Percentiles rank a stretch among this genome's conserved stretches.
Conservation (phyloP, 2,888 invertebrate species). For the Morpho helenor region DNA sequence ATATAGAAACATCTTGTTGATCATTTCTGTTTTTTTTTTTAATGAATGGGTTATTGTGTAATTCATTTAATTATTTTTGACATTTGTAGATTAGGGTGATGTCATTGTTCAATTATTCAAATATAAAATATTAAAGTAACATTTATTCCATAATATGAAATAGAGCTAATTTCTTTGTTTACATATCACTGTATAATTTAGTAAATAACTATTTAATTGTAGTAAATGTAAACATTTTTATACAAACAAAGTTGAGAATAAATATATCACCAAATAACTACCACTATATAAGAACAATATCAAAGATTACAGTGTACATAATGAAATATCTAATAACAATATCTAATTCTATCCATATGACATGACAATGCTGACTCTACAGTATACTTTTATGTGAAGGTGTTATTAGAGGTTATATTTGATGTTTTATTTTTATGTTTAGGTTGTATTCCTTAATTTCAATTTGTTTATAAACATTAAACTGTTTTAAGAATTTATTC, state of each 20-base stretch:
- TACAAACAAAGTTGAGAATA: too few species aligned
- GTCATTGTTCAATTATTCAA: too few species aligned
- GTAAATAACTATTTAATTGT: too few species aligned
- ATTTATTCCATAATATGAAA: background rate
- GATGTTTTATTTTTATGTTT: background rate
- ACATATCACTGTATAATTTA: background rate
- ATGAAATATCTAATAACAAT: background rate
- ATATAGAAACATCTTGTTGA: too few species aligned
- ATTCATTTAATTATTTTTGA: too few species aligned
- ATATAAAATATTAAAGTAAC: too few species aligned
- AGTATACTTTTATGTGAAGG: conserved; percentile 9
- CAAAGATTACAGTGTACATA: too few species aligned
- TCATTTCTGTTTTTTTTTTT: too few species aligned
- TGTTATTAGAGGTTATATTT: conserved; percentile 28
- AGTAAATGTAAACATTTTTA: too few species aligned
- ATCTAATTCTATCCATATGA: background rate
- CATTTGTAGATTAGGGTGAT: too few species aligned
- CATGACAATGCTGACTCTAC: conserved; percentile 8
- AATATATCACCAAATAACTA: background rate
- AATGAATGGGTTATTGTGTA: too few species aligned
- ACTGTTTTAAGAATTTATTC: conserved; percentile 11
- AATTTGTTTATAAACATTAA: background rate
- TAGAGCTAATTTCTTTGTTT: background rate
- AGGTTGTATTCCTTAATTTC: background rate
- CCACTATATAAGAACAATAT: background rate